phyloP scores from a whole-genome alignment of 1,140 invertebrate genomes.

The Temnothorax nylanderi region DNA sequence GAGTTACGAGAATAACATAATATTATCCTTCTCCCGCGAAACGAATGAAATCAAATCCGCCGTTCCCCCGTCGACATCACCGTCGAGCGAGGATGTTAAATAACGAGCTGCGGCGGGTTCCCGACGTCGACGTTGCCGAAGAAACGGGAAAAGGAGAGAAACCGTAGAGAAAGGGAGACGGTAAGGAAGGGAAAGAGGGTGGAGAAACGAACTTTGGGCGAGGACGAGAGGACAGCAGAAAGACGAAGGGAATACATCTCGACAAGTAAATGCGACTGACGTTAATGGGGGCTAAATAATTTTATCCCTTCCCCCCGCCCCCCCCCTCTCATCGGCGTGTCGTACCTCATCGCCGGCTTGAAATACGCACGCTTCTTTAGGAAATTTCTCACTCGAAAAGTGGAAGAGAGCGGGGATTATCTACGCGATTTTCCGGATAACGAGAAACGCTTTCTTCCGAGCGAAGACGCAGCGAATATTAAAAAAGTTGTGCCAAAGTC shows the following conservation, averaged over 20 bases:
- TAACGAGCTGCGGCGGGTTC: slow-evolving; percentile 76
- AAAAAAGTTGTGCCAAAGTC: slow-evolving; percentile 62
- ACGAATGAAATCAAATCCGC: slow-evolving; percentile 79
- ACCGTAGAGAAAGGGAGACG: slow-evolving; percentile 26
- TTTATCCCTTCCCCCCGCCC: slow-evolving; percentile 73
- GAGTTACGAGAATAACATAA: slow-evolving; percentile 73
- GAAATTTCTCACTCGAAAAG: slow-evolving; percentile 39
- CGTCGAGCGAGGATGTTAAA: slow-evolving; percentile 71
- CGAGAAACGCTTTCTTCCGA: slow-evolving; percentile 52
- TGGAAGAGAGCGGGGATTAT: slow-evolving; percentile 41
- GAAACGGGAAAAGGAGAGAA: slow-evolving; percentile 22
- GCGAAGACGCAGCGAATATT: slow-evolving; percentile 67
- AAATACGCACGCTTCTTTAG: slow-evolving; percentile 67
- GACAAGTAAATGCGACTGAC: slow-evolving; percentile 82
- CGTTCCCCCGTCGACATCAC: slow-evolving; percentile 39
- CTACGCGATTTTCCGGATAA: slow-evolving; percentile 73
- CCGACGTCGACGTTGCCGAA: slow-evolving; percentile 47
- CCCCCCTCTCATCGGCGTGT: slow-evolving; percentile 64
- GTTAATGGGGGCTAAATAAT: slow-evolving; percentile 84
- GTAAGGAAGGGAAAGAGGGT: not conserved
- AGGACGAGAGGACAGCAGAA: slow-evolving; percentile 50
- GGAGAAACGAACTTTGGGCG: slow-evolving; percentile 22
- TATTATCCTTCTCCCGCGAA: slow-evolving; percentile 74
- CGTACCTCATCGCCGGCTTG: slow-evolving; percentile 54
- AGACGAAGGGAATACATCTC: slow-evolving; percentile 58